phyloP scores from a whole-genome alignment of 2,113 vertebrate species.

The Rhinichthys klamathensis region DNA sequence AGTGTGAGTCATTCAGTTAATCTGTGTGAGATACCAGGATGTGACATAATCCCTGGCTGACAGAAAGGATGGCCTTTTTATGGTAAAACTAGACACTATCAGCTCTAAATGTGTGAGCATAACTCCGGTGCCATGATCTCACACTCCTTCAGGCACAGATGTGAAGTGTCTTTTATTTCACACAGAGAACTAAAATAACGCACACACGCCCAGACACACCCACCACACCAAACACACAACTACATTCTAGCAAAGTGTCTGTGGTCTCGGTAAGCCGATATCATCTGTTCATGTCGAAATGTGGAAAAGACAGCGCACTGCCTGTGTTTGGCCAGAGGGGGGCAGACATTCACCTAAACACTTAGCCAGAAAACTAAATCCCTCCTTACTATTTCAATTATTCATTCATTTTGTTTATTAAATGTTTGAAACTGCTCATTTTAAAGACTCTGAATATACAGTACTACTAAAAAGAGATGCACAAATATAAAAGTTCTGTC shows the following conservation, averaged over 20 bases:
- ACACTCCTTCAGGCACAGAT: background rate
- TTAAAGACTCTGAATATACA: background rate
- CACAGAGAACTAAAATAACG: constrained; percentile 25
- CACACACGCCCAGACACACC: constrained; percentile 38
- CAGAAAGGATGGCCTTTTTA: background rate
- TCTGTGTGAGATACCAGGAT: background rate
- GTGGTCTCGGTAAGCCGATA: constrained; percentile 23
- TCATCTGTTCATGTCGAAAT: background rate
- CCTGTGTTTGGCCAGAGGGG: constrained; percentile 3
- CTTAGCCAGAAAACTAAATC: background rate
- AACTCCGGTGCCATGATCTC: background rate
- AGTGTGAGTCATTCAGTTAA: background rate
- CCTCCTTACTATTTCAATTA: background rate
- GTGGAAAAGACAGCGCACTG: background rate
- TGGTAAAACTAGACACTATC: constrained; percentile 1
- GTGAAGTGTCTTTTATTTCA: constrained; percentile 27
- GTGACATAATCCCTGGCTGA: background rate
- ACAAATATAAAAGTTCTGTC: too few species aligned
- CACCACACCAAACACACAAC: constrained; percentile 43
- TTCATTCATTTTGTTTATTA: background rate
- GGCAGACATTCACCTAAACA: background rate
- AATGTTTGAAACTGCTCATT: background rate
- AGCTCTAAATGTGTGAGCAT: background rate
- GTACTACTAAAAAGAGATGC: background rate
- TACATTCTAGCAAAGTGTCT: constrained; percentile 12